Conservation (phyloP, 2,797 vertebrate species). For the Notolepis coatsorum region DNA sequence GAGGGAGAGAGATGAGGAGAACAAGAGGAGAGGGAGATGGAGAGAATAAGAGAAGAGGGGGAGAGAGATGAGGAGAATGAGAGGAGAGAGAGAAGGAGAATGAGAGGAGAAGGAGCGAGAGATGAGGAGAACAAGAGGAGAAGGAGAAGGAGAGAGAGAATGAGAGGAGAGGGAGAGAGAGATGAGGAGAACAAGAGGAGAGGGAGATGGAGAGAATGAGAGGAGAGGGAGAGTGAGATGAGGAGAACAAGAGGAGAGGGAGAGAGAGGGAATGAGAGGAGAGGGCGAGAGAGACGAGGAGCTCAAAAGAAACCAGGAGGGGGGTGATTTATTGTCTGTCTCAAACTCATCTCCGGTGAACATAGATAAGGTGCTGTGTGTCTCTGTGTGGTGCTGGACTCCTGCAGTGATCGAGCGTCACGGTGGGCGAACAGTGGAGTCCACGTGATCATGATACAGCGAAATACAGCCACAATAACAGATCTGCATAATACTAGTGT, state of each 20-base stretch:
- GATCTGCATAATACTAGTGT: no score
- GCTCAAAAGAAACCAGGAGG: no score
- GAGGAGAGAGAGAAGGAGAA: neutral
- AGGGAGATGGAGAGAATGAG: neutral
- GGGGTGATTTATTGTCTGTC: no score
- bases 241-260: no score
- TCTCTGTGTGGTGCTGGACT: no score
- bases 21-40: constrained; percentile 28
- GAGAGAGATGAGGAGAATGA: constrained; percentile 10
- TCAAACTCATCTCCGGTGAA: no score
- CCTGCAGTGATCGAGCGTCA: no score
- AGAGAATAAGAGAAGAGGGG: constrained; percentile 4
- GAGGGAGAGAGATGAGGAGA: constrained; percentile 5
- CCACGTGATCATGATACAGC: no score
- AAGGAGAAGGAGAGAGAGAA: neutral
- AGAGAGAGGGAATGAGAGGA: neutral
- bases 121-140: neutral
- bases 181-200: neutral
- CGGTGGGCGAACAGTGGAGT: no score
- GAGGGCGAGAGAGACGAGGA: neutral
- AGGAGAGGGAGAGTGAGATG: neutral
- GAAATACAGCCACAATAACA: no score
- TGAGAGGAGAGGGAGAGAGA: neutral
- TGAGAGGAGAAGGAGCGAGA: neutral
- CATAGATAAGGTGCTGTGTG: no score